Conservation (phyloP, 2,113 vertebrate genomes). For the Lipophrys pholis region DNA sequence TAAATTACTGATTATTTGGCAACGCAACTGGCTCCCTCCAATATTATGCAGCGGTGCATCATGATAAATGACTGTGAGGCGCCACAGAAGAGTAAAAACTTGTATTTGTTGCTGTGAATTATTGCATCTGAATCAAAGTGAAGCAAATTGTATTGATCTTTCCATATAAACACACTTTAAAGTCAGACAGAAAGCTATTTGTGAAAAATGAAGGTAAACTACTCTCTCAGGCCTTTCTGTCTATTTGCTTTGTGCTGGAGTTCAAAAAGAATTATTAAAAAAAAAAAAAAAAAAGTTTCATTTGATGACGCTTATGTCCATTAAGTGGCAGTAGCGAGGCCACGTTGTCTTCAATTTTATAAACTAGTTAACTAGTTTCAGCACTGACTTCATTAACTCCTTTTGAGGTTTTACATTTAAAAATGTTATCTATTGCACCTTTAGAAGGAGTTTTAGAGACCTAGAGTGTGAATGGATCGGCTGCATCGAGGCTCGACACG, state of each 20-base stretch:
- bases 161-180: slow-evolving; percentile 24
- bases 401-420: too few species aligned
- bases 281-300: not conserved
- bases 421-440: too few species aligned
- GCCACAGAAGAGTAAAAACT: not conserved
- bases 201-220: slow-evolving; percentile 21
- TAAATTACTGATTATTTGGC: slow-evolving; percentile 1
- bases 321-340: too few species aligned
- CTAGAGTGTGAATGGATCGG: too few species aligned
- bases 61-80: not conserved
- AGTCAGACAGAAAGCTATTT: not conserved
- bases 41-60: not conserved
- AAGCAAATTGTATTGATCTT: slow-evolving; percentile 11
- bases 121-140: not conserved
- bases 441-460: too few species aligned
- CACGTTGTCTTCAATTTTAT: too few species aligned
- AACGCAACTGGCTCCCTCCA: not conserved
- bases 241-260: not conserved
- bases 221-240: not conserved
- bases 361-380: too few species aligned
- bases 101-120: not conserved
- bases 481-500: too few species aligned
- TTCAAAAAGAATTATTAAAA: not conserved
- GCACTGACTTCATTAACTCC: too few species aligned
- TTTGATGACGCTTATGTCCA: not conserved